Base-by-base conservation (phyloP, 2,888 invertebrate species). In the Drosophila quinaria region DNA sequence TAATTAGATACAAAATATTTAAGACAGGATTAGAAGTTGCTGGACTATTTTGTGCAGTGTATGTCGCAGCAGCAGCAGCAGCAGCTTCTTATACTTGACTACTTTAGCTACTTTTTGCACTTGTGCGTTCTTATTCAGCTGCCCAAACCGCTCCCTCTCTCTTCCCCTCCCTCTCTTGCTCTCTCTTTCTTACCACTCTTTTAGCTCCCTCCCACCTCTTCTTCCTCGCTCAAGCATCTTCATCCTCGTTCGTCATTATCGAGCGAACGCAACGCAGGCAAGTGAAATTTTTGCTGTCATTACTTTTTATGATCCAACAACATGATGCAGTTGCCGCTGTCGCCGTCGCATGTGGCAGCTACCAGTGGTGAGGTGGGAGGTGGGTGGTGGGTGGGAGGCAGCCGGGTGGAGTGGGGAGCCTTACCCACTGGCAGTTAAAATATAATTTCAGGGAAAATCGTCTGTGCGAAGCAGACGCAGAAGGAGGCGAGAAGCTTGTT, bases 221-320 rank as follows among this genome's bases (percentile, higher is more conserved):
- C 0, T 33, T 22, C 46, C 33, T 25, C 11, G 15, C 50, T 35
- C 47, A 37, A 56, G 60, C 50, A 62, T 64, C 73, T 33, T 35
- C 44, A 47, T 58, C 25, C 29, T 69, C 75, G 55, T 74, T 70
- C 72, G 70, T 88, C 90, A 90, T 89, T 90, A 90, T 89, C 82
- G 82, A 67, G 85, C 74, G 62, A 51, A 54, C 15, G 49, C 59
- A 37, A 47, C 46, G 62, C 51, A 69, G 67, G 64, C 71, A 63
- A 67, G 80, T 63, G 68, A 79, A 87, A 77, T 89, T 82, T 78
- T 79, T 74, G 74, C 86, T 85, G 88, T 89, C 89, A 87, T 85
- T 89, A 85, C 85, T 84, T 89, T 87, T 85, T 85, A 85, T 89
- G 85, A 68, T 60, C 72, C 85, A 79, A 64, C 85, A 81, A 79